Conservation (phyloP, 2,888 invertebrate genomes). For the Cataglyphis rosenhaueri region DNA sequence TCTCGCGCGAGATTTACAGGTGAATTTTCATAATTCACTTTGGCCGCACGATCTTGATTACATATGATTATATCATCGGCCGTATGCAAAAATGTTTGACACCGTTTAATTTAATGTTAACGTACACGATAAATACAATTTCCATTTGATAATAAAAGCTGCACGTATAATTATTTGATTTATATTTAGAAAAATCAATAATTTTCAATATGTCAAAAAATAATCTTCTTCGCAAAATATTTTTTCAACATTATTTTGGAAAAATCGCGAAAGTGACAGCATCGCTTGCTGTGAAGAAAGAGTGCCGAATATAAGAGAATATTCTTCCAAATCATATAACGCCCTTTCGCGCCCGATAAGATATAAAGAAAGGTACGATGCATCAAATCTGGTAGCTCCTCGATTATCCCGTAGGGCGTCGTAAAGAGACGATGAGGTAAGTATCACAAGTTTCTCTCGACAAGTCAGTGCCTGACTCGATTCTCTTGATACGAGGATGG, state of each 20-base stretch:
- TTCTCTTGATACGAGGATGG: conserved; percentile 11
- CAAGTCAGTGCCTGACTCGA: conserved; percentile 12
- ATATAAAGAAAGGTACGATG: conserved; percentile 6
- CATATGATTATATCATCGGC: not conserved
- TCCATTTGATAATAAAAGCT: not conserved
- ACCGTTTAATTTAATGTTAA: not conserved
- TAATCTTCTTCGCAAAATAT: not conserved
- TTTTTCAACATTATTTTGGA: not conserved
- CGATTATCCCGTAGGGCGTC: conserved; percentile 57
- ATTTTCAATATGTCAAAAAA: not conserved
- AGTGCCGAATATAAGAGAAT: conserved; percentile 22
- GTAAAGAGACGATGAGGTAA: conserved; percentile 54
- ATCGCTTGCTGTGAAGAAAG: conserved; percentile 12
- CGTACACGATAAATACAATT: not conserved
- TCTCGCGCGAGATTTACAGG: not conserved
- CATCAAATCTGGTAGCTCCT: conserved; percentile 44
- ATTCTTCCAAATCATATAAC: conserved; percentile 38
- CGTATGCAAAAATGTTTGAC: not conserved
- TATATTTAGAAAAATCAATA: not conserved
- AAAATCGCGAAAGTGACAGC: not conserved
- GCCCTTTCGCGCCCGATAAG: conserved; percentile 28
- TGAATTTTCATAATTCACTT: conserved; percentile 7
- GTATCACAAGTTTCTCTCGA: conserved; percentile 36
- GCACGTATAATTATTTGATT: not conserved
- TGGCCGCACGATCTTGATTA: not conserved